These are phyloP conservation scores for Lochmaea capreae DNA, from an alignment of 2,888 invertebrate species.

Conservation along the genomic window DNA sequence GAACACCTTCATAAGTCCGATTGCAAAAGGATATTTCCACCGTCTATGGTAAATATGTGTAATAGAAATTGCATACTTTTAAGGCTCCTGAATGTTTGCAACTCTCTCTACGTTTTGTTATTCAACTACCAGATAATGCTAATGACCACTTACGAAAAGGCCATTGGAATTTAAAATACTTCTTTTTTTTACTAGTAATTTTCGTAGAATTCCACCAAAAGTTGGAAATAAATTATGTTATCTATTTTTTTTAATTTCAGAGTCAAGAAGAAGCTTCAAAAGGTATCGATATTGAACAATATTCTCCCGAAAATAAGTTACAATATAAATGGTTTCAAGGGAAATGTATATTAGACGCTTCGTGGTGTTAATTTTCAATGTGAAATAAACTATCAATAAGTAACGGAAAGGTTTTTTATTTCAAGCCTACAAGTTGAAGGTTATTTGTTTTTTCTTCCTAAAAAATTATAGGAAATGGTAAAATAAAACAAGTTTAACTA, in stretches of 20 bases:
- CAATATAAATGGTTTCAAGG: constrained; percentile 89
- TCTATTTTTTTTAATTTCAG: constrained; percentile 39
- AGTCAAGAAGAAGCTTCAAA: constrained; percentile 53
- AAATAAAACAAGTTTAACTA: not conserved
- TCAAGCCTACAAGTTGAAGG: not conserved
- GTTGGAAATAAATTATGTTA: no score
- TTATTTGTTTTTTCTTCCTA: not conserved
- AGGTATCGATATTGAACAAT: constrained; percentile 65
- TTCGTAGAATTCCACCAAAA: no score
- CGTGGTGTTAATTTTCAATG: constrained; percentile 76
- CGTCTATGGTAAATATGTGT: constrained; percentile 68
- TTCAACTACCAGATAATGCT: no score
- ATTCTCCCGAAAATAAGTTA: constrained; percentile 78
- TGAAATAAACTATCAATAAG: not conserved
- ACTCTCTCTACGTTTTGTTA: no score
- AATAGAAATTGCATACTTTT: not conserved
- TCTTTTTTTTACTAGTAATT: no score
- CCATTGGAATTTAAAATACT: no score
- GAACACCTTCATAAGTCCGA: constrained; percentile 86
- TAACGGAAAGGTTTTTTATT: not conserved
- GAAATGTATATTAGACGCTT: constrained; percentile 83
- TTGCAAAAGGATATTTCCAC: constrained; percentile 86
- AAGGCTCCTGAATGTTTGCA: not conserved
- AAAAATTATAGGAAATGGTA: not conserved
- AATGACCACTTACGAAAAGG: no score